These are phyloP conservation scores for Metopia argyrocephala DNA, from an alignment of 2,888 invertebrate genomes.

Conservation along the genomic window DNA sequence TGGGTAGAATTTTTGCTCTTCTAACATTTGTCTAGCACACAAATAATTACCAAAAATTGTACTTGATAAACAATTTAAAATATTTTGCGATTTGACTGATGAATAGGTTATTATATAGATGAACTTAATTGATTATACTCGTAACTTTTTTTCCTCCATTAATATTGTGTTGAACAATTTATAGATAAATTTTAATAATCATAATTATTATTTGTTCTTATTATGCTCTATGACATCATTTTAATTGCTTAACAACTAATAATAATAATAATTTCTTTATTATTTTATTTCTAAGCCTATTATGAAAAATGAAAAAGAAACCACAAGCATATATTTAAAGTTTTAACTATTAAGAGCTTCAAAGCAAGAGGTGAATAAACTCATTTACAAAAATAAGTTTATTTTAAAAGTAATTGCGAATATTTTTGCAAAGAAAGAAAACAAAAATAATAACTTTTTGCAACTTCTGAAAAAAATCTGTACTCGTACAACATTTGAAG, in stretches of 20 bases:
- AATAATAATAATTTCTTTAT: constrained; percentile 24
- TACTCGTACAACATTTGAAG: neutral
- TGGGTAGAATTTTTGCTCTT: no score
- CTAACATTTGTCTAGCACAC: no score
- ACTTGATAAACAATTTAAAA: no score
- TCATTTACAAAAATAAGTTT: constrained; percentile 33
- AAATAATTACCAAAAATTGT: no score
- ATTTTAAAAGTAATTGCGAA: constrained; percentile 16
- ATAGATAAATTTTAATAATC: neutral
- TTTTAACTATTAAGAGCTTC: neutral
- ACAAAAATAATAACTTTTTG: neutral
- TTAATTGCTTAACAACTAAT: neutral
- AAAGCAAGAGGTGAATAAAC: constrained; percentile 27
- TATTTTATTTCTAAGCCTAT: constrained; percentile 18
- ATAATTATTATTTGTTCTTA: constrained; percentile 1
- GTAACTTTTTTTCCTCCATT: no score
- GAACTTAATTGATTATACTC: no score
- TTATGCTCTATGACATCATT: constrained; percentile 20
- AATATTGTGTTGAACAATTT: no score
- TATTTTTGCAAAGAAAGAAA: neutral
- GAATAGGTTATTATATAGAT: no score
- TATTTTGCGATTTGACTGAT: no score
- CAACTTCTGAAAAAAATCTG: neutral
- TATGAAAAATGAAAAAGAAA: neutral
- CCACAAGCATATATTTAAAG: neutral